Percentiles rank a stretch among this genome's conserved stretches.
phyloP scores from a whole-genome alignment of 2,888 invertebrate genomes.

The Augiades crinisus region DNA sequence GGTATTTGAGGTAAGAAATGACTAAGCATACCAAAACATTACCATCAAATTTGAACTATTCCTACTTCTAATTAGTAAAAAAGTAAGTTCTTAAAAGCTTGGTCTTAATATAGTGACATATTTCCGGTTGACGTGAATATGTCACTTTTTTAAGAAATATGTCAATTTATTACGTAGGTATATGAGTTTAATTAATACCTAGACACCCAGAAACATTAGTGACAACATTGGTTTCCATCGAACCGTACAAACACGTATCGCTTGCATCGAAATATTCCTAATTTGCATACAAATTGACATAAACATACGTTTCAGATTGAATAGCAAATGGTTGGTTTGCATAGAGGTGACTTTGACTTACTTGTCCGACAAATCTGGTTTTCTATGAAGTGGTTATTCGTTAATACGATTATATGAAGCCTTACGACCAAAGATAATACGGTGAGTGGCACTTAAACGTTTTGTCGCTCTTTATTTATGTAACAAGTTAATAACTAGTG shows the following conservation, averaged over 20 bases:
- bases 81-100: no score
- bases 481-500: no score
- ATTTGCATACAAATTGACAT: slow-evolving; percentile 19
- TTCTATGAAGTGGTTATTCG: slow-evolving; percentile 10
- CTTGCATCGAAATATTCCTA: slow-evolving; percentile 17
- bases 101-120: no score
- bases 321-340: slow-evolving; percentile 7
- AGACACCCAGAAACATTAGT: not conserved
- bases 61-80: no score
- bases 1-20: no score
- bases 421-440: not conserved
- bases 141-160: no score
- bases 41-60: no score
- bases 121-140: no score
- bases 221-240: not conserved
- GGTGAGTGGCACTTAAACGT: not conserved
- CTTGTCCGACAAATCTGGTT: slow-evolving; percentile 12
- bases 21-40: no score
- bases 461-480: no score
- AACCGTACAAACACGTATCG: slow-evolving; percentile 6
- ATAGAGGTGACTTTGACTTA: slow-evolving; percentile 13
- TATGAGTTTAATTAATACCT: not conserved
- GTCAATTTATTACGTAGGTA: no score
- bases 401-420: slow-evolving; percentile 15
- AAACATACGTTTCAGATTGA: slow-evolving; percentile 16